Evolutionary conservation across 1,140 invertebrate genomes (phyloP).

Genomic region (Drosophila asahinai): DNA sequence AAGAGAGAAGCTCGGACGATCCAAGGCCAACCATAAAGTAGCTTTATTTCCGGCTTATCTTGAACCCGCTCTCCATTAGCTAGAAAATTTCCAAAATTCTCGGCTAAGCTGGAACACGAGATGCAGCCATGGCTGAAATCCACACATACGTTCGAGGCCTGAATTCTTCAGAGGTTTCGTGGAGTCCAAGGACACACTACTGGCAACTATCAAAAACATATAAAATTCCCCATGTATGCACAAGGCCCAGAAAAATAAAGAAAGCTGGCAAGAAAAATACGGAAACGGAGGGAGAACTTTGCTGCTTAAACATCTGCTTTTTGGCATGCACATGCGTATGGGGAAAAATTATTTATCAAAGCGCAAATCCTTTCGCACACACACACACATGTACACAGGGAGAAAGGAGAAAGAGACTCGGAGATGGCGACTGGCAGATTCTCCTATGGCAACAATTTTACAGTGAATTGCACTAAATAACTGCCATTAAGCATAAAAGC

Average conservation of each 20-base stretch:
- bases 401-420: constrained; percentile 14
- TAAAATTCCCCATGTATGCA: constrained; percentile 44
- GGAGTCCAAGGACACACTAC: constrained; percentile 14
- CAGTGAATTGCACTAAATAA: constrained; percentile 84
- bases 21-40: constrained; percentile 17
- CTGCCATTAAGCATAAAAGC: constrained; percentile 84
- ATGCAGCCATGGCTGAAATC: constrained; percentile 21
- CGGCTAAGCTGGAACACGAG: constrained; percentile 9
- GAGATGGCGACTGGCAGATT: constrained; percentile 55
- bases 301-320: constrained; percentile 63
- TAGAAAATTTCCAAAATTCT: not conserved
- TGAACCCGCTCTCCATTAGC: constrained; percentile 14
- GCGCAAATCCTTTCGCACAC: constrained; percentile 69
- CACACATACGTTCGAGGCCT: constrained; percentile 32
- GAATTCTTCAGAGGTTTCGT: constrained; percentile 14
- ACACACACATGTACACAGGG: constrained; percentile 16
- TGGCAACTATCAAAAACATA: constrained; percentile 49
- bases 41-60: constrained; percentile 30
- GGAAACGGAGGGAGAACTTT: constrained; percentile 37
- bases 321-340: constrained; percentile 68
- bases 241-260: constrained; percentile 22
- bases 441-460: constrained; percentile 78
- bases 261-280: constrained; percentile 46
- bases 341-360: constrained; percentile 70
- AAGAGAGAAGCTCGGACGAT: not conserved